Evolutionary conservation across 1,140 invertebrate genomes (phyloP), one percentile per base, ranked within the genome.

Genomic region (Solenopsis invicta): DNA sequence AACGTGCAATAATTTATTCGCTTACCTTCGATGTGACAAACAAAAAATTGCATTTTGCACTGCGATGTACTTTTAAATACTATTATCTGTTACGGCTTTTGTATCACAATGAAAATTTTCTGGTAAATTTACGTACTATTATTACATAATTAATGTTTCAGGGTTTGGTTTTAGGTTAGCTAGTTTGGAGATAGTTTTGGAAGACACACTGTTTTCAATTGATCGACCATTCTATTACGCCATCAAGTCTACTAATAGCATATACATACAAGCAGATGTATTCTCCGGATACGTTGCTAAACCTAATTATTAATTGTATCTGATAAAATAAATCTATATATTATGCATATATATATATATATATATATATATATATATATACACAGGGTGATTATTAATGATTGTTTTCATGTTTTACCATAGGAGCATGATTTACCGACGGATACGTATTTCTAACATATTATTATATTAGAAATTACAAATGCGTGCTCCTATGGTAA

Each of bases 191-290:
- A 0, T 4, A 41, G 41, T 41, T 29, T 41, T 8, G 5, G 5
- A 41, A 6, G 5, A 3, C 41, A 1, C 41, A 41, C 4, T 41
- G 41, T 41, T 41, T 41, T 41, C 41, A 4, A 4, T 54, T 10
- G 50, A 8, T 34, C 50, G 50, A 37, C 29, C 71, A 29, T 54
- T 74, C n/a, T 74, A 54, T 74, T 74, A 41, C 5, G 50, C 29
- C 50, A n/a, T 34, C 50, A 74, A 74, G 5, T 34, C 50, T 12
- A 12, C 8, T 41, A 4, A 8, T 41, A 41, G n/a, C n/a, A n/a
- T 1, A 4, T 54, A 74, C 16, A n/a, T 16, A 10, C 4, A 4
- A 18, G 54, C 71, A 54, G 4, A 34, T 37, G 3, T 74, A 5
- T 74, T 74, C 18, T 54, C 29, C 29, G 71, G 29, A 54, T 74